Evolutionary conservation across 53 echinoderm and acorn worm species (phyloP).

Genomic region (Holothuria scabra): DNA sequence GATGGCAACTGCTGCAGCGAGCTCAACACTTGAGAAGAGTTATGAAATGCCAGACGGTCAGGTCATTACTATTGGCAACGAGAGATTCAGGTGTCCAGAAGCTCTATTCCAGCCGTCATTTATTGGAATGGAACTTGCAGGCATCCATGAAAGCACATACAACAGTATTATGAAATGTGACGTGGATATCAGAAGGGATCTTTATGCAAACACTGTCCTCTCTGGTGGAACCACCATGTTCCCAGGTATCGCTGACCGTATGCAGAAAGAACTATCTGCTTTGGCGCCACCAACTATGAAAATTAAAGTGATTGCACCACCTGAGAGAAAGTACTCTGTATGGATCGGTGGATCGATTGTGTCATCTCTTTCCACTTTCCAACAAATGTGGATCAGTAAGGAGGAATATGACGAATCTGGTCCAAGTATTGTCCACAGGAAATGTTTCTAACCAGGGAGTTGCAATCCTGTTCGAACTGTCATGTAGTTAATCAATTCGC

Average conservation of each 20-base stretch:
- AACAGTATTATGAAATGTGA: constrained; percentile 98
- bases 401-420: constrained; percentile 58
- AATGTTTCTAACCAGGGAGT: background rate
- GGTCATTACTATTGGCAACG: constrained; percentile 73
- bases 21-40: constrained; percentile 86
- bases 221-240: constrained; percentile 96
- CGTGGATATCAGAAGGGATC: constrained; percentile 95
- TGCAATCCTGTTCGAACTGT: background rate
- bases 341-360: constrained; percentile 72
- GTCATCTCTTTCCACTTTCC: constrained; percentile 62
- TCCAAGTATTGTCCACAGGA: too few species aligned
- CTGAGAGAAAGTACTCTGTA: constrained; percentile 62
- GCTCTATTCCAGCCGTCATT: constrained; percentile 91
- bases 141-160: constrained; percentile 93
- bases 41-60: constrained; percentile 90
- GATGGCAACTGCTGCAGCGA: constrained; percentile 80
- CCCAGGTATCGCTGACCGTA: constrained; percentile 93
- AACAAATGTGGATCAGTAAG: constrained; percentile 68
- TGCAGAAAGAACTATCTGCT: constrained; percentile 93
- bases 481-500: too few species aligned
- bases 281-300: constrained; percentile 81
- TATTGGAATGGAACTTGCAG: constrained; percentile 85
- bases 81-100: constrained; percentile 85
- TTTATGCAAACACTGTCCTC: constrained; percentile 94
- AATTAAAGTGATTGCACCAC: constrained; percentile 62